A percentile compares a stretch with the other conserved stretches of the same genome.
phyloP scores from a whole-genome alignment of 2,113 vertebrate genomes.

The Pelodiscus sinensis region DNA sequence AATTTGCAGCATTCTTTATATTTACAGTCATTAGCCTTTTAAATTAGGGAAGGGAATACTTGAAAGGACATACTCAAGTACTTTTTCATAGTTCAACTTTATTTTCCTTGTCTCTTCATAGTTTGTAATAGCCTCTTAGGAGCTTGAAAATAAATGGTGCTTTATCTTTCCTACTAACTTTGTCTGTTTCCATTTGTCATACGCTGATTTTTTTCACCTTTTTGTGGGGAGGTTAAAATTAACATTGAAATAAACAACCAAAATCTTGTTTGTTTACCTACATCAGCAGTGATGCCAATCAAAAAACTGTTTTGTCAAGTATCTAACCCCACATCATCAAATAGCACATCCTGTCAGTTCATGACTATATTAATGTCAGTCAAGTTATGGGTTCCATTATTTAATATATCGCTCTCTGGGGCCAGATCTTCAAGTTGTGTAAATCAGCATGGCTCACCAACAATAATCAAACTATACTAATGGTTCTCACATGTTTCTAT shows the following conservation, averaged over 20 bases:
- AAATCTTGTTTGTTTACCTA: slow-evolving; percentile 48
- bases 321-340: slow-evolving; percentile 30
- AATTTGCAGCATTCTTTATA: neutral
- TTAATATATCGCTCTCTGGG: neutral
- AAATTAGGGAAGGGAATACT: neutral
- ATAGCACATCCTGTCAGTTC: neutral
- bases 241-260: slow-evolving; percentile 59
- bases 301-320: slow-evolving; percentile 52
- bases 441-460: neutral
- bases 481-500: neutral
- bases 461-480: neutral
- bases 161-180: slow-evolving; percentile 36
- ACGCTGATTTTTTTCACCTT: slow-evolving; percentile 50
- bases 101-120: slow-evolving; percentile 24
- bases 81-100: slow-evolving; percentile 38
- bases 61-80: slow-evolving; percentile 8
- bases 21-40: slow-evolving; percentile 14
- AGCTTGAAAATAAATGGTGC: slow-evolving; percentile 33
- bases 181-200: slow-evolving; percentile 61
- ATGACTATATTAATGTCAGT: slow-evolving; percentile 10
- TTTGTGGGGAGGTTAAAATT: slow-evolving; percentile 68
- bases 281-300: slow-evolving; percentile 55
- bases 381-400: slow-evolving; percentile 30
- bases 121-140: slow-evolving; percentile 33
- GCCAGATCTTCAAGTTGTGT: neutral